These are phyloP conservation scores for Drosophila anomelani DNA, from an alignment of 2,888 invertebrate genomes.

Conservation along the genomic window DNA sequence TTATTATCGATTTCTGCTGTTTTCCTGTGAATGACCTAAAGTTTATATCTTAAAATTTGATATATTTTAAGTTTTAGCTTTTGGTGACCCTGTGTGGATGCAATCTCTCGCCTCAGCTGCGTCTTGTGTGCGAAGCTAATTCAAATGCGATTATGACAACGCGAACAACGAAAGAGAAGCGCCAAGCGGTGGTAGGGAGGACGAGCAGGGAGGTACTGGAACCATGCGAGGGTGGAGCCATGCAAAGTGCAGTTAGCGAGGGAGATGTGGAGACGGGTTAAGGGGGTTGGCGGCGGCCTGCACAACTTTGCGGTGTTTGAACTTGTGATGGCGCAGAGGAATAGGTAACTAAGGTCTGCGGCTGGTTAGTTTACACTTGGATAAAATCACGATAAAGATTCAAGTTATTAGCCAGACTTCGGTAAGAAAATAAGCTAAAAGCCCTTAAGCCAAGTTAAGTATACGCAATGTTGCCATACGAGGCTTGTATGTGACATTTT, in stretches of 20 bases:
- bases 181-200: slow-evolving; percentile 13
- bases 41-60: background rate
- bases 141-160: slow-evolving; percentile 78
- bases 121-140: slow-evolving; percentile 74
- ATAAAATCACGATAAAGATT: slow-evolving; percentile 3
- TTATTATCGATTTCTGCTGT: background rate
- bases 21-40: no score
- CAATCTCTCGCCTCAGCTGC: slow-evolving; percentile 27
- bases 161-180: slow-evolving; percentile 59
- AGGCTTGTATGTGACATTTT: no score
- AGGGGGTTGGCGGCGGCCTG: slow-evolving; percentile 25
- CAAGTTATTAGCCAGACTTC: background rate
- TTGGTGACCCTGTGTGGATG: slow-evolving; percentile 58
- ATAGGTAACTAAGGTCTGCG: slow-evolving; percentile 53
- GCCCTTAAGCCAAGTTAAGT: background rate
- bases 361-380: slow-evolving; percentile 51
- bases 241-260: slow-evolving; percentile 23
- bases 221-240: slow-evolving; percentile 5
- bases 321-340: slow-evolving; percentile 62
- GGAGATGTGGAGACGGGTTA: background rate
- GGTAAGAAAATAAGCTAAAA: background rate
- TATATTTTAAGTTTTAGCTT: background rate
- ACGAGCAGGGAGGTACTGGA: background rate
- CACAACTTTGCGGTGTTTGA: slow-evolving; percentile 76
- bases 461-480: slow-evolving; percentile 1